Evolutionary conservation across 2,888 invertebrate species (phyloP).

Genomic region (Coecobrya sp.): DNA sequence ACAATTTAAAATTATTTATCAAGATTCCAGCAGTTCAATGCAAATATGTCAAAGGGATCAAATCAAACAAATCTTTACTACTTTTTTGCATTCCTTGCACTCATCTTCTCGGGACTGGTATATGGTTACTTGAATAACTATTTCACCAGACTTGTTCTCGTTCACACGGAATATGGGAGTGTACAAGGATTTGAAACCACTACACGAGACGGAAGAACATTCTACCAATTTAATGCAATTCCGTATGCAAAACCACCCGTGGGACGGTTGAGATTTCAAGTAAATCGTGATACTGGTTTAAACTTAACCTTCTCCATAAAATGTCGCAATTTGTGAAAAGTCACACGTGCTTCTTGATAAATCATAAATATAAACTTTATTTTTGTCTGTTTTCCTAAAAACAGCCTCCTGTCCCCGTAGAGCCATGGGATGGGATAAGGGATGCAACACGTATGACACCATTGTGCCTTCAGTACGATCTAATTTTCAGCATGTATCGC

Average conservation of each 20-base stretch:
- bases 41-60: background rate
- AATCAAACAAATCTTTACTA: background rate
- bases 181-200: conserved; percentile 54
- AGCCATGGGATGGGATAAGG: conserved; percentile 66
- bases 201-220: conserved; percentile 58
- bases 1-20: too few species aligned
- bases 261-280: conserved; percentile 68
- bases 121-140: conserved; percentile 68
- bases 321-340: too few species aligned
- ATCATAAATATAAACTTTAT: background rate
- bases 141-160: conserved; percentile 47
- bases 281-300: background rate
- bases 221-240: conserved; percentile 62
- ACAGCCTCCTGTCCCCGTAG: conserved; percentile 62
- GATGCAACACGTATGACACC: conserved; percentile 73
- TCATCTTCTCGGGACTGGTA: conserved; percentile 34
- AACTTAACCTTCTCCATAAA: too few species aligned
- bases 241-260: conserved; percentile 67
- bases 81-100: conserved; percentile 19
- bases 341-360: too few species aligned
- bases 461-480: conserved; percentile 65
- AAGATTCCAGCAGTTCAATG: too few species aligned
- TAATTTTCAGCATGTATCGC: conserved; percentile 6
- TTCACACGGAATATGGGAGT: conserved; percentile 48
- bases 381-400: too few species aligned